A percentile compares a stretch with the other conserved stretches of the same genome.
Conservation (phyloP, 2,113 vertebrate genomes). For the Pogona vitticeps region DNA sequence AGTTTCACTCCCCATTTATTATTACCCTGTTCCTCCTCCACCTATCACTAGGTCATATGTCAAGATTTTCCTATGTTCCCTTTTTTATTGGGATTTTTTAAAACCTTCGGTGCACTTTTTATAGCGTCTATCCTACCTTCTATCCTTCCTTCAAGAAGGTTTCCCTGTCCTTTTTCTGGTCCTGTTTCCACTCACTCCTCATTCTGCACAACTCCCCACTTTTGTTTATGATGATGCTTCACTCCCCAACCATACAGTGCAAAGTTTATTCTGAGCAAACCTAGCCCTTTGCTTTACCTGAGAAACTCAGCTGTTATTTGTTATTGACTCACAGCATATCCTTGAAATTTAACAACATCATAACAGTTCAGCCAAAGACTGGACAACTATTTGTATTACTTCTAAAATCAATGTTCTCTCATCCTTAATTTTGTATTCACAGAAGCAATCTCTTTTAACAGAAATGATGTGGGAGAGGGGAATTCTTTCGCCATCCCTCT, state of each 20-base stretch:
- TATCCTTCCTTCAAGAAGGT: no score
- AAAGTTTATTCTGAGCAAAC: not conserved
- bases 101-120: no score
- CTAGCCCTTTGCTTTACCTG: not conserved
- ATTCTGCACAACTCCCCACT: no score
- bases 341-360: not conserved
- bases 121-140: no score
- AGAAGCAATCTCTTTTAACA: not conserved
- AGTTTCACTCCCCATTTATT: not conserved
- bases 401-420: not conserved
- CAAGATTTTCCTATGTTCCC: not conserved
- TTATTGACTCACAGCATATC: not conserved
- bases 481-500: slow-evolving; percentile 3
- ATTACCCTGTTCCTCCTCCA: not conserved
- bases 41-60: no score
- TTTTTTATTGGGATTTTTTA: no score
- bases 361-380: not conserved
- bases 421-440: not conserved
- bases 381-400: not conserved
- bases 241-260: not conserved
- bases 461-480: not conserved
- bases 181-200: no score
- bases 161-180: no score
- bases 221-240: no score
- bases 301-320: not conserved